Conservation (phyloP, 2,797 vertebrate species). For the Percopsis omiscomaycus region DNA sequence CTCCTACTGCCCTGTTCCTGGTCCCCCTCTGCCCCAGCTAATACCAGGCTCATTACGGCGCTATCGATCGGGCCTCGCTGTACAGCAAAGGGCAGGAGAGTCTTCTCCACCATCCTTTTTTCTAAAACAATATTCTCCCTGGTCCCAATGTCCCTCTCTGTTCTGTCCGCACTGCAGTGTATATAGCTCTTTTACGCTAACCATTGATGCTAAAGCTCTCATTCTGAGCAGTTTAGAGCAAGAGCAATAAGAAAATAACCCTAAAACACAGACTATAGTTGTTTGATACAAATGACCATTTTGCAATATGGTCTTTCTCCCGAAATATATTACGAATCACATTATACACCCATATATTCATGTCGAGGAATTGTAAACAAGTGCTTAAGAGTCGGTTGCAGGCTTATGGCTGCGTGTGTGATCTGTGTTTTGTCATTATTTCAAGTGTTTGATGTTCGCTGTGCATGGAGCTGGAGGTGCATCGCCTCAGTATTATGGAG, state of each 20-base stretch:
- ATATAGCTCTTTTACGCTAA: too few species aligned
- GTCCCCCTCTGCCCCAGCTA: conserved; percentile 72
- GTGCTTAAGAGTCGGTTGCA: background rate
- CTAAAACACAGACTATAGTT: too few species aligned
- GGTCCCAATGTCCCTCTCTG: conserved; percentile 37
- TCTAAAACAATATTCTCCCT: conserved; percentile 61
- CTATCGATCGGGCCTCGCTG: conserved; percentile 69
- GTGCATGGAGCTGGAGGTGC: background rate
- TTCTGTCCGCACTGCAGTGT: background rate
- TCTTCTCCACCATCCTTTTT: conserved; percentile 57
- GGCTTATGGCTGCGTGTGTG: conserved; percentile 3
- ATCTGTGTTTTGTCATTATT: conserved; percentile 1
- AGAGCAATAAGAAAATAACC: too few species aligned
- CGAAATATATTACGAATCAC: too few species aligned
- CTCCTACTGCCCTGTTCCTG: conserved; percentile 49
- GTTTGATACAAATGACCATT: too few species aligned
- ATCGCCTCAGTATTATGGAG: conserved; percentile 12
- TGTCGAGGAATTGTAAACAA: conserved; percentile 4
- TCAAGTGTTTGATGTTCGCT: conserved; percentile 11
- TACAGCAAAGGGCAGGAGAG: conserved; percentile 68
- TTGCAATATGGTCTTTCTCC: too few species aligned
- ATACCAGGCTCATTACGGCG: conserved; percentile 74
- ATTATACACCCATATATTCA: conserved; percentile 2
- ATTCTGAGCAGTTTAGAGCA: too few species aligned
- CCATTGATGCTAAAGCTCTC: too few species aligned